Percentiles rank a stretch among this genome's conserved stretches.
These are phyloP conservation scores for Sebastes fasciatus DNA, from an alignment of 2,113 vertebrate species.

Conservation along the genomic window DNA sequence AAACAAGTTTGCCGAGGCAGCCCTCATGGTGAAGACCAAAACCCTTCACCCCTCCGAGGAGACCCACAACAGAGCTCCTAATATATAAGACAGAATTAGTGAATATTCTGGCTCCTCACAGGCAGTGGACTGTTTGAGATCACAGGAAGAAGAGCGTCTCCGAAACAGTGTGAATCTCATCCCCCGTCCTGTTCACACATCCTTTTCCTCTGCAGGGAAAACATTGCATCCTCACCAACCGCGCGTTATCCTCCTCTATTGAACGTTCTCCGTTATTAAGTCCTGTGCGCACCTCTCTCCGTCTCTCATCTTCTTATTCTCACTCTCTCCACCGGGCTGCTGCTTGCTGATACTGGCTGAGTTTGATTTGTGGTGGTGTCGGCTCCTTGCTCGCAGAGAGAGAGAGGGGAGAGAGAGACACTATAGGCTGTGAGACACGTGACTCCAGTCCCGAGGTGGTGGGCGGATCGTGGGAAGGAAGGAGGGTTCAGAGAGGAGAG, in stretches of 20 bases:
- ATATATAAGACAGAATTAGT: not conserved
- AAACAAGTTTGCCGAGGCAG: conserved; percentile 75
- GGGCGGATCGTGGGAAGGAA: conserved; percentile 76
- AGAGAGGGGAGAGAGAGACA: conserved; percentile 39
- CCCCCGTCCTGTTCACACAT: conserved; percentile 52
- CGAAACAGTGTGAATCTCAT: conserved; percentile 58
- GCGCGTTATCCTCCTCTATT: conserved; percentile 14
- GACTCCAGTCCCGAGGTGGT: conserved; percentile 76
- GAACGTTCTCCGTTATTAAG: conserved; percentile 8
- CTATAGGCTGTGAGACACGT: conserved; percentile 79
- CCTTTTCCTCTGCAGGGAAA: conserved; percentile 21
- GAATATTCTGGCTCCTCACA: conserved; percentile 42
- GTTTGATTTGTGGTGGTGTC: conserved; percentile 77
- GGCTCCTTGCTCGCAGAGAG: conserved; percentile 31
- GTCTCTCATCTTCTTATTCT: conserved; percentile 40
- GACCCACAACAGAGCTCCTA: not conserved
- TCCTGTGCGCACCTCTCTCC: conserved; percentile 33
- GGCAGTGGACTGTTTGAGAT: conserved; percentile 50
- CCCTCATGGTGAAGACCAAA: conserved; percentile 74
- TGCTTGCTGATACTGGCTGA: conserved; percentile 49
- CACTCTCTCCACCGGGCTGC: conserved; percentile 41
- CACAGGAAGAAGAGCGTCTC: conserved; percentile 46
- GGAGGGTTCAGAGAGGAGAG: conserved; percentile 68
- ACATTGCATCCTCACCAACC: not conserved
- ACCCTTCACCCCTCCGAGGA: not conserved